These are phyloP conservation scores for Nesogale talazaci DNA, from an alignment of 2,113 vertebrate genomes.

Conservation along the genomic window DNA sequence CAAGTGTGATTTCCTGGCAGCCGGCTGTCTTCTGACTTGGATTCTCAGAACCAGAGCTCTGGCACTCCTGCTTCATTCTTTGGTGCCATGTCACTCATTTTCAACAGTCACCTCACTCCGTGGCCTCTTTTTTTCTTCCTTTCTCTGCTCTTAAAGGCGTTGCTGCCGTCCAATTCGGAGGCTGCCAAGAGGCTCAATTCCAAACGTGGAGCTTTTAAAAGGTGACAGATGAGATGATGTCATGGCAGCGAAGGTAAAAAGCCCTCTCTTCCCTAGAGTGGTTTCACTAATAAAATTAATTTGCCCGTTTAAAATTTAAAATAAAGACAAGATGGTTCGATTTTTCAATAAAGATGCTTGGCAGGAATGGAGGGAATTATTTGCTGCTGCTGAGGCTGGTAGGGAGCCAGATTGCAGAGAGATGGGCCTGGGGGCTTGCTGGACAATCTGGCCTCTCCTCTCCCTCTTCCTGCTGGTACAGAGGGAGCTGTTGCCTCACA, in stretches of 20 bases:
- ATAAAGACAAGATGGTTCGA: constrained; percentile 78
- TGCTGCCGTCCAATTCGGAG: constrained; percentile 60
- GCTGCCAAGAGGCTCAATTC: constrained; percentile 63
- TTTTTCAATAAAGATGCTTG: constrained; percentile 76
- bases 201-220: constrained; percentile 70
- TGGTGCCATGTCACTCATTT: constrained; percentile 80
- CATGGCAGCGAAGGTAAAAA: constrained; percentile 44
- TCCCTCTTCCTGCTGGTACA: not conserved
- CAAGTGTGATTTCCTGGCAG: constrained; percentile 50
- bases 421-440: constrained; percentile 1
- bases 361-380: constrained; percentile 73
- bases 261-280: constrained; percentile 59
- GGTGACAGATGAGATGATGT: constrained; percentile 71
- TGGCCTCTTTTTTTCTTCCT: constrained; percentile 48
- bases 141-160: not conserved
- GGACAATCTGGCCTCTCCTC: constrained; percentile 39
- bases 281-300: constrained; percentile 83
- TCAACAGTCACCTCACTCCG: constrained; percentile 80
- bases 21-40: constrained; percentile 75
- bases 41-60: constrained; percentile 80
- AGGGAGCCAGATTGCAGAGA: constrained; percentile 67
- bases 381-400: constrained; percentile 55
- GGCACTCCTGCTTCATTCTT: constrained; percentile 78
- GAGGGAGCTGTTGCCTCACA: not conserved
- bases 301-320: constrained; percentile 81